phyloP scores from a whole-genome alignment of 2,113 vertebrate species.

The Aegotheles bennettii region DNA sequence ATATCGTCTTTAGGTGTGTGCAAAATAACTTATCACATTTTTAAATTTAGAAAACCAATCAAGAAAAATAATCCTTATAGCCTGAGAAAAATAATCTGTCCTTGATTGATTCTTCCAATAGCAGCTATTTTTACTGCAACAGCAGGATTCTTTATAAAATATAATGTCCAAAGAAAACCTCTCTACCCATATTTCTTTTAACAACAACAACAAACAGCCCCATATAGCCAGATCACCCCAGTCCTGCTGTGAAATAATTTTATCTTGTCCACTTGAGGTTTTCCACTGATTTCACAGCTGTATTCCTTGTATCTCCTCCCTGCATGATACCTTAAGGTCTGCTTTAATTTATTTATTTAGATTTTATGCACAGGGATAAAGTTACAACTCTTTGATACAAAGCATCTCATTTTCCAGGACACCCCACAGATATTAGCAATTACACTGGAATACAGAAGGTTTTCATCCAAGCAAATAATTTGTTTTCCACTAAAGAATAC shows the following conservation, averaged over 20 bases:
- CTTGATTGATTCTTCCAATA: background rate
- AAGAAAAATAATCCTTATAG: background rate
- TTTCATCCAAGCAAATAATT: constrained; percentile 75
- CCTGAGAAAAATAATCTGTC: background rate
- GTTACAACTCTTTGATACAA: constrained; percentile 69
- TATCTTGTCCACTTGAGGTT: constrained; percentile 29
- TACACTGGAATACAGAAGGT: constrained; percentile 68
- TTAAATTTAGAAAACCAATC: background rate
- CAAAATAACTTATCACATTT: background rate
- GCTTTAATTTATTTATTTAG: constrained; percentile 69
- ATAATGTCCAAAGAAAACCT: background rate
- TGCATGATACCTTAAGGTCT: constrained; percentile 39
- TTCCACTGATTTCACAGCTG: constrained; percentile 56
- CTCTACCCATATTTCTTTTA: background rate
- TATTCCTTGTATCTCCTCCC: constrained; percentile 25
- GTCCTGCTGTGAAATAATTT: constrained; percentile 36
- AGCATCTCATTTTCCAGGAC: constrained; percentile 72
- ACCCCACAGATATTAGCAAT: constrained; percentile 71
- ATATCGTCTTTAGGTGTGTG: background rate
- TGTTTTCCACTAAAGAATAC: constrained; percentile 67
- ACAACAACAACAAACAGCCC: background rate
- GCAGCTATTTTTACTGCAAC: background rate
- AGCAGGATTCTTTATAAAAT: background rate
- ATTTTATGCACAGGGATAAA: constrained; percentile 69
- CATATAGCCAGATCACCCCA: background rate